Evolutionary conservation across 2,888 invertebrate genomes (phyloP).

Genomic region (Sepioteuthis lessoniana): DNA sequence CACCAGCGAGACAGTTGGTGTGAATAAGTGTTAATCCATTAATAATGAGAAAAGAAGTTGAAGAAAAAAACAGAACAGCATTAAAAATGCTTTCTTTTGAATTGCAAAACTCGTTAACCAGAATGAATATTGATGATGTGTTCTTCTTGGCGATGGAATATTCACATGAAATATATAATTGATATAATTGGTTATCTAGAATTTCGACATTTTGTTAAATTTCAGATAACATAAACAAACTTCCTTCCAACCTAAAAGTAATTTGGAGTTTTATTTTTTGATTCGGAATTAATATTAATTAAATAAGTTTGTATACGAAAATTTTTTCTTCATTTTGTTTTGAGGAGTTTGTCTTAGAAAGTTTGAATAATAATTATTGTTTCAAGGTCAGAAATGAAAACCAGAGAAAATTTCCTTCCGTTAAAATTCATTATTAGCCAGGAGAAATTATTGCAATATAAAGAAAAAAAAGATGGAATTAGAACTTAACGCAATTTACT

Average conservation of each 20-base stretch:
- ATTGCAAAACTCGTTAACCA: not conserved
- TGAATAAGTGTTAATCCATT: too few relatives aligned
- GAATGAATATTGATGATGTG: not conserved
- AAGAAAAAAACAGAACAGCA: not conserved
- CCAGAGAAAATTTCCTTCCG: not conserved
- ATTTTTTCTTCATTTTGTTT: not conserved
- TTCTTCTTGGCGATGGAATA: not conserved
- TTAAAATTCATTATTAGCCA: slow-evolving; percentile 11
- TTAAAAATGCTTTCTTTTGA: not conserved
- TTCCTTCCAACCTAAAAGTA: not conserved
- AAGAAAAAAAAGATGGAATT: not conserved
- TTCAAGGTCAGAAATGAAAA: not conserved
- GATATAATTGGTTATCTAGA: not conserved
- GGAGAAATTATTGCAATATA: not conserved
- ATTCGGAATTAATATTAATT: not conserved
- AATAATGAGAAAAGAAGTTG: not conserved
- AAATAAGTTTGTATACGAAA: not conserved
- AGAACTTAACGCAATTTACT: not conserved
- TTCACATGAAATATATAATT: not conserved
- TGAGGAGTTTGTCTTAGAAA: not conserved
- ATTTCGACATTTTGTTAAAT: not conserved
- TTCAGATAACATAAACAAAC: not conserved
- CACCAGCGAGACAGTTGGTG: too few relatives aligned
- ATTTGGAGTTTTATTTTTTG: not conserved
- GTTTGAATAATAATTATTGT: not conserved